phyloP scores from a whole-genome alignment of 37 sponge, comb jelly and placozoan species.

The Spongilla lacustris region DNA sequence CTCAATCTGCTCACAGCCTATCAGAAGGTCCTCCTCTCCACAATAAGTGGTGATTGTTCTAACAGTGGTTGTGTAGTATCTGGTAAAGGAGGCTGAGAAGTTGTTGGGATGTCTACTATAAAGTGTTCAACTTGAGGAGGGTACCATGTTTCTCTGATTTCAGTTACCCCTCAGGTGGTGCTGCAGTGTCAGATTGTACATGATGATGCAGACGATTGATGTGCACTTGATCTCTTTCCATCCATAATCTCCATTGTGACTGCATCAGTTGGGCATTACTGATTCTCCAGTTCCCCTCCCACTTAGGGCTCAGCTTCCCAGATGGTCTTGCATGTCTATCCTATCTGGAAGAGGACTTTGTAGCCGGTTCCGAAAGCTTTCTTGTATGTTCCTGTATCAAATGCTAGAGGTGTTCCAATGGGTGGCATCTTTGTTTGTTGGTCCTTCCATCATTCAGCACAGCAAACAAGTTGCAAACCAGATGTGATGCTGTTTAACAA shows the following conservation, averaged over 20 bases:
- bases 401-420: not conserved
- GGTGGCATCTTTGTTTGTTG: not conserved
- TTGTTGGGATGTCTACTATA: too few relatives aligned
- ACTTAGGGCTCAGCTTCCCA: conserved; percentile 62
- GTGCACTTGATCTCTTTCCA: conserved; percentile 35
- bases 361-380: conserved; percentile 2
- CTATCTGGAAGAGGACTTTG: conserved; percentile 23
- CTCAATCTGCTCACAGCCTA: too few relatives aligned
- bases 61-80: too few relatives aligned
- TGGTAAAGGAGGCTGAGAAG: too few relatives aligned
- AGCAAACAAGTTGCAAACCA: too few relatives aligned
- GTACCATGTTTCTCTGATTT: too few relatives aligned
- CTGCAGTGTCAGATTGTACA: not conserved
- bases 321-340: conserved; percentile 27
- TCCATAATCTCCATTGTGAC: conserved; percentile 19
- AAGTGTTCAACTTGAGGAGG: too few relatives aligned
- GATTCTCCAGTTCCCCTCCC: conserved; percentile 66
- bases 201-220: conserved; percentile 42
- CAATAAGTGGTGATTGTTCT: too few relatives aligned
- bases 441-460: conserved; percentile 36
- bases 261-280: not conserved
- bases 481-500: too few relatives aligned
- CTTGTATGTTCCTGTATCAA: conserved; percentile 33
- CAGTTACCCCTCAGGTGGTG: too few relatives aligned
- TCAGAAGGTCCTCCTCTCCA: too few relatives aligned